Evolutionary conservation across 2,797 vertebrate species (phyloP), one percentile per base, ranked within the genome.

Genomic region (Sebastes iracundus): DNA sequence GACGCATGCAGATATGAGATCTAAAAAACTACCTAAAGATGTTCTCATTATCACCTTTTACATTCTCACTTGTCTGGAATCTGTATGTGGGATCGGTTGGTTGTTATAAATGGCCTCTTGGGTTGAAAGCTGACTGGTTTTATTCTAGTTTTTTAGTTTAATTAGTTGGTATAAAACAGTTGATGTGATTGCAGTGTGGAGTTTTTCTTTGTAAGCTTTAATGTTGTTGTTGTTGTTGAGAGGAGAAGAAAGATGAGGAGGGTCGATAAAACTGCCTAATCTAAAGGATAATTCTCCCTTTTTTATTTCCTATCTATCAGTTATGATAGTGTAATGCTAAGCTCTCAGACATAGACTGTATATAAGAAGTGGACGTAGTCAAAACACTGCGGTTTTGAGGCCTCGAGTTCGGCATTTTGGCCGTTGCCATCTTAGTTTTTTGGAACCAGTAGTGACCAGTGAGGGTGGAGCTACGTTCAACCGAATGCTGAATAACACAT

Each of bases 371-470:
- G 16, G 14, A 18, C 3, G 16, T 46, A 46, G 42, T 46, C 42
- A 42, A 30, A 30, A 30, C 28, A 42, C 38, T 16, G 38, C 6
- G 14, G 38, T 42, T 42, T 42, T 42, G 38, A 42, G 0, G 38
- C 38, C 38, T 42, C 6, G 38, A 42, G 14, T 42, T 42, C 38
- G 14, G 38, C 38, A 42, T 42, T 42, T 42, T 42, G 14, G 6
- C 18, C 18, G 46, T 49, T 0, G 18, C 46, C 46, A 20, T 49
- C 46, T 20, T 49, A 0, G 6, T 49, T 49, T 49, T 20, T 18
- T 20, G 18, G 16, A 49, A 49, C 46, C 6, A 49, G 18, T 0
- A 0, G 7, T 49, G 46, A 49, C 46, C 0, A 0, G 18, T n/a
- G 46, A n/a, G 20, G 46, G 46, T 52, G 46, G 46, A 52, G 18